Conservation (phyloP, 2,888 invertebrate genomes). For the Chloromyia formosa region DNA sequence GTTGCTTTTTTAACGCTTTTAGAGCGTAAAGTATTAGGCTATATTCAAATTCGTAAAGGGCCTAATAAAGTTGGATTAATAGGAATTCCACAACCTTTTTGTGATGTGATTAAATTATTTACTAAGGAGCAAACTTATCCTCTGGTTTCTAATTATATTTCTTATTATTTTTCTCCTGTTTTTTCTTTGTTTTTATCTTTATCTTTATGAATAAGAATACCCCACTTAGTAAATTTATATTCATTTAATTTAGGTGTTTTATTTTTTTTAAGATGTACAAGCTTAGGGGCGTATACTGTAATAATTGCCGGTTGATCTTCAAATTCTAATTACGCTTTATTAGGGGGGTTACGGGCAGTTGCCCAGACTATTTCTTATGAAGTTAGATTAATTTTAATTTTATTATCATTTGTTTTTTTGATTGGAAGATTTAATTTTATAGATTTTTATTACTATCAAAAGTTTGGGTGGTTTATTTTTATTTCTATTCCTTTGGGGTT, state of each 20-base stretch:
- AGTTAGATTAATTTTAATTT: slow-evolving; percentile 73
- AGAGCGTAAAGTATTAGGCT: slow-evolving; percentile 76
- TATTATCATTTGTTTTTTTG: slow-evolving; percentile 70
- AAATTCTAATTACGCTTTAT: slow-evolving; percentile 77
- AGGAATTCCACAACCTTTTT: slow-evolving; percentile 75
- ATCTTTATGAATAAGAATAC: slow-evolving; percentile 69
- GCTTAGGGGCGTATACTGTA: slow-evolving; percentile 72
- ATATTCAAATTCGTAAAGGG: slow-evolving; percentile 78
- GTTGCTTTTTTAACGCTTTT: slow-evolving; percentile 78
- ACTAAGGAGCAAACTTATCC: slow-evolving; percentile 71
- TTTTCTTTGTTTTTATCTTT: slow-evolving; percentile 70
- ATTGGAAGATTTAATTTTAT: slow-evolving; percentile 68
- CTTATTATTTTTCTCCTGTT: slow-evolving; percentile 71
- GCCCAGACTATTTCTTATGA: slow-evolving; percentile 83
- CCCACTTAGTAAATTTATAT: slow-evolving; percentile 67
- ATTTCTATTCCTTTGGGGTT: slow-evolving; percentile 68
- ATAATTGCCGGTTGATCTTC: slow-evolving; percentile 74
- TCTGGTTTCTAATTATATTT: slow-evolving; percentile 68
- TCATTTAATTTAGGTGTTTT: slow-evolving; percentile 70
- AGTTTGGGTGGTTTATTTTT: slow-evolving; percentile 67
- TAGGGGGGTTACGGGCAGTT: slow-evolving; percentile 73
- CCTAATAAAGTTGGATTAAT: slow-evolving; percentile 75
- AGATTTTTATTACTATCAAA: slow-evolving; percentile 66
- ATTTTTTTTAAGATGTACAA: slow-evolving; percentile 73
- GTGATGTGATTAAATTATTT: slow-evolving; percentile 79